phyloP scores from a whole-genome alignment of 2,797 vertebrate genomes.

The Botia almorhae region DNA sequence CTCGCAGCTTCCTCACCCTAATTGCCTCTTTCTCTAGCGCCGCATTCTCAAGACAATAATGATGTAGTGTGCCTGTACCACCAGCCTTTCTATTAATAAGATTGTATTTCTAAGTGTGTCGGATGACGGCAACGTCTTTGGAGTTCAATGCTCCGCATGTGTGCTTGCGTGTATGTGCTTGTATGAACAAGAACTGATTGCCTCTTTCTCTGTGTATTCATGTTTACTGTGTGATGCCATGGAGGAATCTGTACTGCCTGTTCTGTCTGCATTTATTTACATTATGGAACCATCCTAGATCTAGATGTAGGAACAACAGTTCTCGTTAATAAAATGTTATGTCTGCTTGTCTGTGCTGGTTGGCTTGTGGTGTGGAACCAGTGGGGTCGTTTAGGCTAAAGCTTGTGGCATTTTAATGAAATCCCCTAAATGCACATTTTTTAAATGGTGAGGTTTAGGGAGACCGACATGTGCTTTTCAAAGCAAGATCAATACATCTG shows the following conservation, averaged over 20 bases:
- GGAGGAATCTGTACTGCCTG: conserved; percentile 48
- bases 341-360: conserved; percentile 60
- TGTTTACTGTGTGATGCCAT: conserved; percentile 64
- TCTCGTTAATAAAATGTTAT: conserved; percentile 72
- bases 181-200: conserved; percentile 60
- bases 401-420: conserved; percentile 68
- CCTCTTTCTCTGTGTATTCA: conserved; percentile 39
- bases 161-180: conserved; percentile 47
- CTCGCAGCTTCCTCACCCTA: conserved; percentile 83
- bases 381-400: conserved; percentile 1
- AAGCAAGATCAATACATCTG: conserved; percentile 65
- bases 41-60: conserved; percentile 82
- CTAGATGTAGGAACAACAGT: conserved; percentile 62
- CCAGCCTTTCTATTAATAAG: conserved; percentile 78
- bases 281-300: conserved; percentile 62
- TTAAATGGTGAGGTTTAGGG: conserved; percentile 69
- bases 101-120: conserved; percentile 75
- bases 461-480: conserved; percentile 64
- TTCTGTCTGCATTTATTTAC: conserved; percentile 9
- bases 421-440: conserved; percentile 61
- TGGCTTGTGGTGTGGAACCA: conserved; percentile 8
- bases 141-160: conserved; percentile 61
- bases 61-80: conserved; percentile 77
- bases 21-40: conserved; percentile 83
- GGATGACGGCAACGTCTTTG: conserved; percentile 63